These are phyloP conservation scores for Menidia beryllina DNA, from an alignment of 2,113 vertebrate genomes.

Conservation along the genomic window DNA sequence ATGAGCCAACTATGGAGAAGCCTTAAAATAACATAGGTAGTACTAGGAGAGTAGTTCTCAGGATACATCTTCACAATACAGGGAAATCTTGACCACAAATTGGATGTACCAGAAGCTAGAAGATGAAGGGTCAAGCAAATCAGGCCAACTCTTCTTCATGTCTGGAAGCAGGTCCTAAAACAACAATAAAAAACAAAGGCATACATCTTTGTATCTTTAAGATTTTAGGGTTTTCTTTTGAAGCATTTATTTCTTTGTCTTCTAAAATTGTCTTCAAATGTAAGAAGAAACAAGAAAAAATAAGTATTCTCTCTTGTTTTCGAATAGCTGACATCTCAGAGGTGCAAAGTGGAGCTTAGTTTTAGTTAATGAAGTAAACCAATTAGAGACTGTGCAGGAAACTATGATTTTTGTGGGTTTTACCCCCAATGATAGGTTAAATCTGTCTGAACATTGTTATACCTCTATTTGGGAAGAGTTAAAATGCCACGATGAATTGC, in stretches of 20 bases:
- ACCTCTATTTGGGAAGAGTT: constrained; percentile 71
- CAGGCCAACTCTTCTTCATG: constrained; percentile 74
- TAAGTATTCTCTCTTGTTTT: background rate
- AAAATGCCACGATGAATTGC: constrained; percentile 80
- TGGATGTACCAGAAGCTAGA: constrained; percentile 63
- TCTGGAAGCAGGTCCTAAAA: constrained; percentile 73
- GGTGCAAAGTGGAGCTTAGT: background rate
- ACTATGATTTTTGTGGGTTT: background rate
- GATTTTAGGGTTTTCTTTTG: background rate
- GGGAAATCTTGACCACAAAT: background rate
- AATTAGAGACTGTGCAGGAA: background rate
- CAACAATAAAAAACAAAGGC: background rate
- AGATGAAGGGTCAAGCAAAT: constrained; percentile 57
- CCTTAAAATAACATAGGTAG: too few species aligned
- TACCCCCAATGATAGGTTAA: background rate
- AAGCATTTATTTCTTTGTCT: background rate
- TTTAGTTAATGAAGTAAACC: background rate
- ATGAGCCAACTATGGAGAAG: too few species aligned
- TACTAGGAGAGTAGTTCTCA: background rate
- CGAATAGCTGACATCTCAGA: background rate
- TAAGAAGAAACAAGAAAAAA: background rate
- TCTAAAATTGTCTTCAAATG: background rate
- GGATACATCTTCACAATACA: too few species aligned
- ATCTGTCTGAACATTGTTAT: background rate
- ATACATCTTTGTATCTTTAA: background rate